A percentile compares a stretch with the other conserved stretches of the same genome.
phyloP scores from a whole-genome alignment of 2,888 invertebrate genomes.

The Drosophila yooni region DNA sequence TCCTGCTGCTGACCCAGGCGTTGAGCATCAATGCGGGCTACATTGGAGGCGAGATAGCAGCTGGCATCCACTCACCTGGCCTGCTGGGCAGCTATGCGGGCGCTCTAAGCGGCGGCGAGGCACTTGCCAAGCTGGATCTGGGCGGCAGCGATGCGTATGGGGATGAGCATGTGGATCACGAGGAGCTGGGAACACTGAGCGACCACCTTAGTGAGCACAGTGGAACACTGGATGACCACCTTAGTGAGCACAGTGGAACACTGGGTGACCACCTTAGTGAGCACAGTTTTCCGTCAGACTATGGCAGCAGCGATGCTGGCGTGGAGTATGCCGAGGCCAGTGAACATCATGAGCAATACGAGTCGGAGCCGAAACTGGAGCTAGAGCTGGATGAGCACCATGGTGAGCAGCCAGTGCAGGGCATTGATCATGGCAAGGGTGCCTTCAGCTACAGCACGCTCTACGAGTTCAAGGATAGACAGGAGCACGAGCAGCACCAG shows the following conservation, averaged over 20 bases:
- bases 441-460: conserved; percentile 83
- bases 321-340: conserved; percentile 73
- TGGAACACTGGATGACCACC: conserved; percentile 66
- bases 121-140: conserved; percentile 61
- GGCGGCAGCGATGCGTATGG: conserved; percentile 24
- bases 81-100: conserved; percentile 72
- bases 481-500: conserved; percentile 64
- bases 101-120: conserved; percentile 62
- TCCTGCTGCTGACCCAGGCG: conserved; percentile 55
- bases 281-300: conserved; percentile 74
- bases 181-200: conserved; percentile 60
- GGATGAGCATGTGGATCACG: conserved; percentile 51
- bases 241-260: conserved; percentile 25
- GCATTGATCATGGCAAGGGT: conserved; percentile 83
- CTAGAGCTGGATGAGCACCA: conserved; percentile 37
- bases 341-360: conserved; percentile 62
- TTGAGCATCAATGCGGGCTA: conserved; percentile 38
- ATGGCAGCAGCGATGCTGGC: conserved; percentile 63
- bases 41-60: conserved; percentile 52
- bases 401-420: conserved; percentile 74
- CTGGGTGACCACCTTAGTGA: conserved; percentile 75
- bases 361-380: conserved; percentile 35
- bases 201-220: neutral
- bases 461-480: conserved; percentile 79
- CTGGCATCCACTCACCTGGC: conserved; percentile 62